Conservation (phyloP, 2,797 vertebrate genomes). For the Ceryle rudis region DNA sequence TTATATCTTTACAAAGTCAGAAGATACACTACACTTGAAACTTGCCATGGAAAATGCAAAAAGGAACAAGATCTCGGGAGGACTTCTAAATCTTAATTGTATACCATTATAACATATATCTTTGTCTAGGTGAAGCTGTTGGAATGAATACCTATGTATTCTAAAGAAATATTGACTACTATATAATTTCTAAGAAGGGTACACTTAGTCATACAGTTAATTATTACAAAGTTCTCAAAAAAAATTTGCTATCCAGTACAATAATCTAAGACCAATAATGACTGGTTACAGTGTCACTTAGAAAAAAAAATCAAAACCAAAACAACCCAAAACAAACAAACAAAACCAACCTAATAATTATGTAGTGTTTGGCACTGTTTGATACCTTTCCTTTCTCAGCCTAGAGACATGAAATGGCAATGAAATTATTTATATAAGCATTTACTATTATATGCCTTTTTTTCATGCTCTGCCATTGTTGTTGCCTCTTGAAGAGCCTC, state of each 20-base stretch:
- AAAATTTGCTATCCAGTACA: background rate
- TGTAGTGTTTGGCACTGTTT: background rate
- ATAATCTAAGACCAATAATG: background rate
- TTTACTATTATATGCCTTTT: background rate
- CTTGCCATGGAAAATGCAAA: background rate
- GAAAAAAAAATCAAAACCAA: background rate
- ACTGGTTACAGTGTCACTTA: background rate
- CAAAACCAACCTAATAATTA: background rate
- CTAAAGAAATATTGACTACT: background rate
- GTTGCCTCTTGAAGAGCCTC: background rate
- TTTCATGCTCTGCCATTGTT: background rate
- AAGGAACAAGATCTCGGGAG: background rate
- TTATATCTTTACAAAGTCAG: background rate
- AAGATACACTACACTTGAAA: background rate
- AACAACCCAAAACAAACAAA: background rate
- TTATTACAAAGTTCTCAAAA: background rate
- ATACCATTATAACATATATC: background rate
- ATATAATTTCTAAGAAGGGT: background rate
- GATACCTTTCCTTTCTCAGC: background rate
- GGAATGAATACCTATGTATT: background rate
- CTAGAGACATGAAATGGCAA: background rate
- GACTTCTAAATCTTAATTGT: background rate
- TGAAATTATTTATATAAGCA: background rate
- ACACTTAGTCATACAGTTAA: background rate
- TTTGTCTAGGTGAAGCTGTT: background rate